These are phyloP conservation scores for Terebella lapidaria DNA, from an alignment of 2,888 invertebrate species.

Conservation along the genomic window DNA sequence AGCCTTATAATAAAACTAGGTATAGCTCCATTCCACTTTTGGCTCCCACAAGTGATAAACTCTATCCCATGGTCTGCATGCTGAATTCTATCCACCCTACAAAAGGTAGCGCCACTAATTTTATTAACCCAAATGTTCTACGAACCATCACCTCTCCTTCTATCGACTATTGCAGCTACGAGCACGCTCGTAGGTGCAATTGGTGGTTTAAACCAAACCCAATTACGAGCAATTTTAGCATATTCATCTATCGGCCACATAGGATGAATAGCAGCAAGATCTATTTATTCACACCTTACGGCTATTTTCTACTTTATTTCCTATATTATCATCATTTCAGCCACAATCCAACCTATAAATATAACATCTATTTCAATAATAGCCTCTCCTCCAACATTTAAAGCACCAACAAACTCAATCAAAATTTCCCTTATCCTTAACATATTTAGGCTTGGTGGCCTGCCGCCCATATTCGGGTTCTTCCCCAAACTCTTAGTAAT, in stretches of 20 bases:
- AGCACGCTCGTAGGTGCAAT: conserved; percentile 20
- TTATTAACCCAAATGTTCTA: conserved; percentile 4
- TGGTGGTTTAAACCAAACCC: conserved; percentile 20
- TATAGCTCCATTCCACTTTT: conserved; percentile 17
- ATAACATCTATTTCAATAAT: conserved; percentile 1
- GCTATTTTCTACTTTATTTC: conserved; percentile 12
- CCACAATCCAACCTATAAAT: conserved; percentile 11
- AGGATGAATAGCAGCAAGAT: conserved; percentile 21
- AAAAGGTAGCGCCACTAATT: conserved; percentile 16
- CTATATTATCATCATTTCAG: conserved; percentile 9
- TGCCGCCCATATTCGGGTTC: conserved; percentile 23
- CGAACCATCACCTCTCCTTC: background rate
- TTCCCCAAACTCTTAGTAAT: conserved; percentile 22
- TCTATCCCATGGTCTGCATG: conserved; percentile 14
- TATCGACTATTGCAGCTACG: background rate
- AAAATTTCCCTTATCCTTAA: background rate
- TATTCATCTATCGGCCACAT: conserved; percentile 29
- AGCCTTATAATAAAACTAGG: conserved; percentile 16
- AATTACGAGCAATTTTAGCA: conserved; percentile 21
- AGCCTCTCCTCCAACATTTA: conserved; percentile 1
- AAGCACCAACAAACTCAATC: background rate
- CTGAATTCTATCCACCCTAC: conserved; percentile 12
- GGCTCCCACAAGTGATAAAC: conserved; percentile 19
- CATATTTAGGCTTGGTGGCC: conserved; percentile 17
- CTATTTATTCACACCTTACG: background rate